Percentiles rank a stretch among this genome's conserved stretches.
Evolutionary conservation across 2,113 vertebrate genomes (phyloP).

Genomic region (Rhabdomys dilectus): DNA sequence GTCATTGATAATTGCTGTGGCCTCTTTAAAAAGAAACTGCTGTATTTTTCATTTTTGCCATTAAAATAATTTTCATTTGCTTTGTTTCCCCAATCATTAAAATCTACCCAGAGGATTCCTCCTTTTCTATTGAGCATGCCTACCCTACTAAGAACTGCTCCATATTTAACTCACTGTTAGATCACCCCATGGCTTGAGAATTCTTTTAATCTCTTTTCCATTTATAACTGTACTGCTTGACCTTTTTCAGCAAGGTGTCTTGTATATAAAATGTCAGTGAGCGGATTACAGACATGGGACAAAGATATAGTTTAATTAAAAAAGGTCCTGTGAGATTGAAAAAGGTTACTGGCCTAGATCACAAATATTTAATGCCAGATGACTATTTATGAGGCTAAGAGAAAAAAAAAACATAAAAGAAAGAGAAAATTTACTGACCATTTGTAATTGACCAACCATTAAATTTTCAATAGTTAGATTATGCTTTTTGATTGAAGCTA

Average conservation of each 20-base stretch:
- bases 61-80: slow-evolving; percentile 85
- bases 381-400: slow-evolving; percentile 90
- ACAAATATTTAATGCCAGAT: slow-evolving; percentile 94
- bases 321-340: slow-evolving; percentile 90
- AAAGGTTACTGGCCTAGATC: slow-evolving; percentile 92
- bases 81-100: slow-evolving; percentile 85
- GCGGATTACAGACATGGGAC: slow-evolving; percentile 91
- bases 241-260: slow-evolving; percentile 91
- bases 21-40: slow-evolving; percentile 79
- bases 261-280: slow-evolving; percentile 93
- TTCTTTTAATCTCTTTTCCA: slow-evolving; percentile 93
- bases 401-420: slow-evolving; percentile 69
- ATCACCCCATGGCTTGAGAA: slow-evolving; percentile 90
- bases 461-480: slow-evolving; percentile 84
- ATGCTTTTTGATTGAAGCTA: slow-evolving; percentile 83
- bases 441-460: slow-evolving; percentile 87
- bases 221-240: slow-evolving; percentile 93
- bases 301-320: slow-evolving; percentile 94
- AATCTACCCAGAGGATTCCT: slow-evolving; percentile 85
- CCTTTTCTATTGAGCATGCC: slow-evolving; percentile 84
- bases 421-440: slow-evolving; percentile 82
- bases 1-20: slow-evolving; percentile 80
- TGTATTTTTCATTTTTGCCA: slow-evolving; percentile 82
- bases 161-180: slow-evolving; percentile 89
- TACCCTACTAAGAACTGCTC: slow-evolving; percentile 86